Evolutionary conservation across 2,113 vertebrate species (phyloP).

Genomic region (Phyllopteryx taeniolatus): DNA sequence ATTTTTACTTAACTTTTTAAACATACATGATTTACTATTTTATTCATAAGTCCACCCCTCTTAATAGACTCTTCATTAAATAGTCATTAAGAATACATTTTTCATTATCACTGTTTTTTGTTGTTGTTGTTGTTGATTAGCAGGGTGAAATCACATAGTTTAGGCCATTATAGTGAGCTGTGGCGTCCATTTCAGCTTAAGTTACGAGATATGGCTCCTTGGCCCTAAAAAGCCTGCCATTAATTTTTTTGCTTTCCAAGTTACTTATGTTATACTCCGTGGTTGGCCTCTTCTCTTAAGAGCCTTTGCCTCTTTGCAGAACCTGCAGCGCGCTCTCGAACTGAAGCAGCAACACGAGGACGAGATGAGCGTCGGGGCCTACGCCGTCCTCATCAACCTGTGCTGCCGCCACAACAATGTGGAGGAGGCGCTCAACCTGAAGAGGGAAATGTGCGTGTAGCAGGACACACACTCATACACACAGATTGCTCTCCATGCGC

Average conservation of each 20-base stretch:
- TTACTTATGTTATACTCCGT: not conserved
- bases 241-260: not conserved
- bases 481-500: conserved; percentile 4
- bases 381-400: conserved; percentile 83
- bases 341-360: conserved; percentile 85
- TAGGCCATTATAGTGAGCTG: no score
- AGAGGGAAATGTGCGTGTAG: conserved; percentile 89
- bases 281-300: not conserved
- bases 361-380: conserved; percentile 78
- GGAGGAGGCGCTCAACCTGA: conserved; percentile 89
- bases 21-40: no score
- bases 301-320: conserved; percentile 64
- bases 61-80: no score
- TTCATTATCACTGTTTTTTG: no score
- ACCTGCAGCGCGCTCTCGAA: conserved; percentile 88
- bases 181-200: no score
- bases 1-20: no score
- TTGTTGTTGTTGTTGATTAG: no score
- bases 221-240: not conserved
- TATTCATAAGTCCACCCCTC: no score
- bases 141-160: no score
- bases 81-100: no score
- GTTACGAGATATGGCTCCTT: no score
- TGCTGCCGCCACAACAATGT: conserved; percentile 87
- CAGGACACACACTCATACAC: conserved; percentile 22